Conservation (phyloP, 2,888 invertebrate genomes). For the Baronia brevicornis region DNA sequence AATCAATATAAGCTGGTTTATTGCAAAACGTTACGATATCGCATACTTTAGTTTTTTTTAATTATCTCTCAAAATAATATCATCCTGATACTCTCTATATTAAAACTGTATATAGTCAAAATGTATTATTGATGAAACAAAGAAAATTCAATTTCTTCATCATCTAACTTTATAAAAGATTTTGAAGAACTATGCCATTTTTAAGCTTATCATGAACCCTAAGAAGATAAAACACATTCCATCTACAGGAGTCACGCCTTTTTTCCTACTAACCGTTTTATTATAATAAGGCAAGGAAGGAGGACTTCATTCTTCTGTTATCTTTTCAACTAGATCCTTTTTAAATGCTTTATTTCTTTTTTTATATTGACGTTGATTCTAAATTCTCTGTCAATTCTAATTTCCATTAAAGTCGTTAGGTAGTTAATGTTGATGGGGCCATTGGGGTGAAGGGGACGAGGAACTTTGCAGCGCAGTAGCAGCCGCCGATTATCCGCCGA, state of each 20-base stretch:
- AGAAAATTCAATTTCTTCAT: no score
- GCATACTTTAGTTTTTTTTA: no score
- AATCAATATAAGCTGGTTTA: no score
- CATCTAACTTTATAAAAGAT: no score
- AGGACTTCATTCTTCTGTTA: conserved; percentile 30
- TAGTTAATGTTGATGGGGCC: conserved; percentile 48
- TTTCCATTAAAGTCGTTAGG: conserved; percentile 48
- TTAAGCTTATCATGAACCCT: no score
- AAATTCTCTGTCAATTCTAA: conserved; percentile 46
- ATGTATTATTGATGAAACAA: no score
- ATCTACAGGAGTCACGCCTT: conserved; percentile 23
- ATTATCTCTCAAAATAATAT: no score
- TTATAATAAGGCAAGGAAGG: conserved; percentile 27
- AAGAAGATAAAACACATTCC: conserved; percentile 24
- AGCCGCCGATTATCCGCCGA: conserved; percentile 67
- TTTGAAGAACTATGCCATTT: no score
- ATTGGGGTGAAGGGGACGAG: conserved; percentile 22
- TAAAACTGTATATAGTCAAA: no score
- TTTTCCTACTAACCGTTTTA: conserved; percentile 23
- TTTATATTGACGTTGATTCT: conserved; percentile 32
- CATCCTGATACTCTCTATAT: no score
- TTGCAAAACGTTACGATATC: no score
- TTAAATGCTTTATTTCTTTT: conserved; percentile 52
- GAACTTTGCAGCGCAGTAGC: conserved; percentile 51
- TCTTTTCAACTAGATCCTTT: conserved; percentile 38